Evolutionary conservation across 2,113 vertebrate genomes (phyloP).

Genomic region (Arenaria interpres): DNA sequence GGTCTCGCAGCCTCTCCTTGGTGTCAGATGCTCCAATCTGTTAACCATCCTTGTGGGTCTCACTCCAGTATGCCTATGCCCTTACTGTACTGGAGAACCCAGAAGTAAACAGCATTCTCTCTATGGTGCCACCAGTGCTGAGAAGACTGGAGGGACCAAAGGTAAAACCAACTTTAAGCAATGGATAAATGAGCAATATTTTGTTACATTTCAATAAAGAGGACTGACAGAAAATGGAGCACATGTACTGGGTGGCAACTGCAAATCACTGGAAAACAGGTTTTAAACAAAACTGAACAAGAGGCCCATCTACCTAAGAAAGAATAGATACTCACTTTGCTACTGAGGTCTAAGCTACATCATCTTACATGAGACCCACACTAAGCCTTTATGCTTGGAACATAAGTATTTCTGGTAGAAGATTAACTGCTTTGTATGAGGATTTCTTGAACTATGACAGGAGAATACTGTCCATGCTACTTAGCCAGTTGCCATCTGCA

Average conservation of each 20-base stretch:
- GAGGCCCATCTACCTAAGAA: not conserved
- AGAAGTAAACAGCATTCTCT: not conserved
- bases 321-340: not conserved
- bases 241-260: not conserved
- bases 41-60: not conserved
- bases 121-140: not conserved
- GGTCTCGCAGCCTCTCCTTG: not conserved
- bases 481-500: not conserved
- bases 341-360: not conserved
- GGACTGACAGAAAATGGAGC: not conserved
- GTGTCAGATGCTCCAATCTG: not conserved
- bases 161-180: not conserved
- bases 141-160: not conserved
- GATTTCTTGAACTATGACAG: not conserved
- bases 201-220: not conserved
- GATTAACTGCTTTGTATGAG: not conserved
- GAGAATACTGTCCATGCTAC: not conserved
- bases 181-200: not conserved
- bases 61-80: not conserved
- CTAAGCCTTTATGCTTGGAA: not conserved
- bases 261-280: not conserved
- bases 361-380: not conserved
- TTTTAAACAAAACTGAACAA: not conserved
- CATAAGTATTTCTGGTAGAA: not conserved
- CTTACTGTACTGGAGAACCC: not conserved